Conservation (phyloP, 2,113 vertebrate species). For the Serinus canaria region DNA sequence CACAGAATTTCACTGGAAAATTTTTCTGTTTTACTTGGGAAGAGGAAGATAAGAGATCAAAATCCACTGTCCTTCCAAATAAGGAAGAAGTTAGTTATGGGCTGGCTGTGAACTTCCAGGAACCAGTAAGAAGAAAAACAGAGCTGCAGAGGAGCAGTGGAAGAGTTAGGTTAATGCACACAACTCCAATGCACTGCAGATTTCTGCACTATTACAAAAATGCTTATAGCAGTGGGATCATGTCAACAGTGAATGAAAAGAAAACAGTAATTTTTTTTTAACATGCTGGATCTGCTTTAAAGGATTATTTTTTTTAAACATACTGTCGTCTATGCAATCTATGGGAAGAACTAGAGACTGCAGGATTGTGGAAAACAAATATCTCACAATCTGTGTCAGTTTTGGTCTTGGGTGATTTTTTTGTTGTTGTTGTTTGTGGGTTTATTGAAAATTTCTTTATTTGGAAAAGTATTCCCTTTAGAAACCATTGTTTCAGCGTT, state of each 20-base stretch:
- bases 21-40: neutral
- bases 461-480: constrained; percentile 8
- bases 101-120: neutral
- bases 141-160: fast-evolving
- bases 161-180: neutral
- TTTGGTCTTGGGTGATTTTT: neutral
- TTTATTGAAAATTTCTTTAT: neutral
- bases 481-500: constrained; percentile 36
- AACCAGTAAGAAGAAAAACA: neutral
- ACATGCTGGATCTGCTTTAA: neutral
- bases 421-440: neutral
- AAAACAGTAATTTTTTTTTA: neutral
- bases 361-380: neutral
- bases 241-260: neutral
- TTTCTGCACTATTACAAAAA: neutral
- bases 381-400: neutral
- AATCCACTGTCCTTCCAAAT: neutral
- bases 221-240: neutral
- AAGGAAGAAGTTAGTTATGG: neutral
- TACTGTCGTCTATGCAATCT: neutral
- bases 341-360: neutral
- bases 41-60: neutral
- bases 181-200: neutral
- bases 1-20: neutral
- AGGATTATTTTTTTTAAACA: neutral